These are phyloP conservation scores for Pelodiscus sinensis DNA, from an alignment of 2,113 vertebrate species.

Conservation along the genomic window DNA sequence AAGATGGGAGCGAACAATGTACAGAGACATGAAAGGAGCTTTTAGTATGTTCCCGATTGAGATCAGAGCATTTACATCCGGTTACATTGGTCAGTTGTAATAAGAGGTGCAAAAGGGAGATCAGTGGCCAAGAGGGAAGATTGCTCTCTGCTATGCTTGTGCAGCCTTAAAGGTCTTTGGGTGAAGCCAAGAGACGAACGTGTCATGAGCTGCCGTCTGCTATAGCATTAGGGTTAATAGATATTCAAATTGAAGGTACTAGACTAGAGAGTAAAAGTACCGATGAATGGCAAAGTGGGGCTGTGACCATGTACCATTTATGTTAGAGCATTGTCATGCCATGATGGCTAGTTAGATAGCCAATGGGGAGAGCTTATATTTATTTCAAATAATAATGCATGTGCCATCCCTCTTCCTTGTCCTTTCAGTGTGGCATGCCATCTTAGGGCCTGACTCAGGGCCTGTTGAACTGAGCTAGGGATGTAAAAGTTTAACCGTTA, in stretches of 20 bases:
- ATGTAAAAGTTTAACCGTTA: too few species aligned
- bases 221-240: not conserved
- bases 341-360: not conserved
- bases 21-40: constrained; percentile 24
- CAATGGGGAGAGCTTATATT: not conserved
- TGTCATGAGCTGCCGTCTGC: not conserved
- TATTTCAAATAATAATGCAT: not conserved
- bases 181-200: not conserved
- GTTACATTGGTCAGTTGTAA: constrained; percentile 36
- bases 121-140: not conserved
- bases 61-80: constrained; percentile 33
- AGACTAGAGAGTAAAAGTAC: fast-evolving
- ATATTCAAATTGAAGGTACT: fast-evolving
- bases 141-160: not conserved
- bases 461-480: not conserved
- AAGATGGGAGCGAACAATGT: not conserved
- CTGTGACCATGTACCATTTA: not conserved
- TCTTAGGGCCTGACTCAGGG: not conserved
- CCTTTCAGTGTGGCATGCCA: not conserved
- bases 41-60: constrained; percentile 37
- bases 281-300: fast-evolving
- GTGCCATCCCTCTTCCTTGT: not conserved
- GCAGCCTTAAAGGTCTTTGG: fast-evolving
- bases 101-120: constrained; percentile 6
- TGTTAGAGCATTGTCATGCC: not conserved